Percentiles rank a stretch among this genome's conserved stretches.
Conservation (phyloP, 2,113 vertebrate genomes). For the Chunga burmeisteri region DNA sequence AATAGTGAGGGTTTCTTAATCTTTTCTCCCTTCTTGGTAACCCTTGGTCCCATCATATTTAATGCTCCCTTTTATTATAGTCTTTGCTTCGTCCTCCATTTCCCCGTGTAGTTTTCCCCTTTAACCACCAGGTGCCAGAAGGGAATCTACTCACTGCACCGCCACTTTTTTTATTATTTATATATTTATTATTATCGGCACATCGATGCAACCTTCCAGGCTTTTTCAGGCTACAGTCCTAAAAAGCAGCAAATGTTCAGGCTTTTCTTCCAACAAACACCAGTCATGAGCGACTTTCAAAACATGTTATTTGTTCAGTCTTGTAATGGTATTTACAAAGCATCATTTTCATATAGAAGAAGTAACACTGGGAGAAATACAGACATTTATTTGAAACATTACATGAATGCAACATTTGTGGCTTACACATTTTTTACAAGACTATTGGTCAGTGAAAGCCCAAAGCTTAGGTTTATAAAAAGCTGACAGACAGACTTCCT, state of each 20-base stretch:
- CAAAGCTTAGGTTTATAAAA: background rate
- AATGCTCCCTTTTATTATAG: background rate
- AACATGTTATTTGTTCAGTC: background rate
- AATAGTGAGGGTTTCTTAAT: background rate
- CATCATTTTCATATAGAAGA: background rate
- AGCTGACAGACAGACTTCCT: background rate
- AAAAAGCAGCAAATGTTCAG: background rate
- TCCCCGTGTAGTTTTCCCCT: background rate
- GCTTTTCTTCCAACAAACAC: background rate
- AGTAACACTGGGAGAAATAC: background rate
- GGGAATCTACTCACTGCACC: background rate
- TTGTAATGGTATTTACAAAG: background rate
- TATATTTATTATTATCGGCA: background rate
- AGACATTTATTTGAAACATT: background rate
- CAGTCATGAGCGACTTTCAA: background rate
- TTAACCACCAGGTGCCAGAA: conserved; percentile 27
- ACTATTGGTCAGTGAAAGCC: background rate
- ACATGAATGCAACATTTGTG: background rate
- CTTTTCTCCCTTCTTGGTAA: background rate
- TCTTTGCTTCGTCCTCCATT: background rate
- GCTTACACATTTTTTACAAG: background rate
- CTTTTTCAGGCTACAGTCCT: background rate
- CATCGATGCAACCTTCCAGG: background rate
- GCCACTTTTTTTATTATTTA: background rate
- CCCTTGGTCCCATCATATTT: background rate